Base-by-base conservation (phyloP, 2,888 invertebrate species). In the Cosmia pyralina region DNA sequence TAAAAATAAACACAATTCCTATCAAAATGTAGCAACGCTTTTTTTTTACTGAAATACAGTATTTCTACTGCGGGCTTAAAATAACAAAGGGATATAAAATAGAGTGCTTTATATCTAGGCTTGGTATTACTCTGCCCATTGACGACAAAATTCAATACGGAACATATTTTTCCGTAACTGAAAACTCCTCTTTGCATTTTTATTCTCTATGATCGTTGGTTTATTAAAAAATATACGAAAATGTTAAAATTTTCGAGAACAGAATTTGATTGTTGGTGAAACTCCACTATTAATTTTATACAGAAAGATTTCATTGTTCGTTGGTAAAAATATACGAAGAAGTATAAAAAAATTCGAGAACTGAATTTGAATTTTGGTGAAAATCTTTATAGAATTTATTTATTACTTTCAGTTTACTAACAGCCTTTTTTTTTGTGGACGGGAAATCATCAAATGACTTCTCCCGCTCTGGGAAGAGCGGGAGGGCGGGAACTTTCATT, bases 11-110 rank as follows among this genome's bases (percentile, higher is more conserved):
- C 44, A n/a, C 19, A 59, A 53, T 44, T 28, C 17, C 13, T 15
- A 38, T 15, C 1, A 48, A 59, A 48, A 68, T 5, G 13, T 15
- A 19, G 15, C 28, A 77, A 4, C 5, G 22, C 17, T 62, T 60
- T 53, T 63, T n/a, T 52, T 79, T 48, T 58, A 5, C 34, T 53
- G 17, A 53, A 79, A 78, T 41, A 53, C 8, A 55, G 19, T 62
- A 34, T 48, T 64, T 48, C 5, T 17, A 52, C 50, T 38, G 28
- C 6, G 6, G 10, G 52, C 38, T 66, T 53, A 22, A 67, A 77
- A 76, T 55, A 59, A 81, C 75, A 80, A 79, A 74, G 68, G 44
- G 22, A 46, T 50, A 74, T 64, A 79, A 79, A 59, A 74, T 34
- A 64, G 50, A 15, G 19, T 15, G 53, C 67, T 67, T 48, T 53